Base-by-base conservation (phyloP, 2,113 vertebrate genomes). In the Erinaceus europaeus region DNA sequence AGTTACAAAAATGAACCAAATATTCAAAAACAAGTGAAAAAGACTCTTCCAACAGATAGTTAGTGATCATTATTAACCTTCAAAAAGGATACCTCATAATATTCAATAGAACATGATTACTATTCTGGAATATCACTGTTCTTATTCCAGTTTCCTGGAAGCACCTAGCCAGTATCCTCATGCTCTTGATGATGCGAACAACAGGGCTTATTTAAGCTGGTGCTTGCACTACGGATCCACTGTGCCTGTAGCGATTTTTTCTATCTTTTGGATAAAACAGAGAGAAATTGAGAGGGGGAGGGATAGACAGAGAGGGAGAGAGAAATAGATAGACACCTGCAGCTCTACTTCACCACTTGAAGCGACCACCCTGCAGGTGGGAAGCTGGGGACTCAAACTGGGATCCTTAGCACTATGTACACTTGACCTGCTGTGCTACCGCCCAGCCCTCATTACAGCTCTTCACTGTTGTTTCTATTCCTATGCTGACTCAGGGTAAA, bases 161-260 rank as follows among this genome's bases (percentile, higher is more conserved):
- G n/a, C n/a, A n/a, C n/a, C n/a, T n/a, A n/a, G n/a, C n/a, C n/a
- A n/a, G n/a, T n/a, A n/a, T n/a, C n/a, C n/a, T 84, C 92, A 93
- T 91, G 86, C 89, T 84, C 93, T 90, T 88, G 36, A 91, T 91
- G 86, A 94, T 55, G 5, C 5, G 12, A 38, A 11, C 13, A 9
- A 42, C 0, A 78, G 15, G 1, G 7, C 17, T 3, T 36, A 40
- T 40, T 11, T 5, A 74, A 29, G 14, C 29, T 44, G 27, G 11
- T 34, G n/a, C 21, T 10, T 36, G n/a, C n/a, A n/a, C n/a, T n/a
- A n/a, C n/a, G n/a, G n/a, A n/a, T n/a, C n/a, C n/a, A n/a, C n/a
- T n/a, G n/a, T n/a, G n/a, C n/a, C n/a, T n/a, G n/a, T n/a, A n/a
- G n/a, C n/a, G n/a, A n/a, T n/a, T n/a, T n/a, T n/a, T n/a, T n/a